A percentile compares a stretch with the other conserved stretches of the same genome.
Conservation (phyloP, 2,113 vertebrate genomes). For the Sigmodon hispidus region DNA sequence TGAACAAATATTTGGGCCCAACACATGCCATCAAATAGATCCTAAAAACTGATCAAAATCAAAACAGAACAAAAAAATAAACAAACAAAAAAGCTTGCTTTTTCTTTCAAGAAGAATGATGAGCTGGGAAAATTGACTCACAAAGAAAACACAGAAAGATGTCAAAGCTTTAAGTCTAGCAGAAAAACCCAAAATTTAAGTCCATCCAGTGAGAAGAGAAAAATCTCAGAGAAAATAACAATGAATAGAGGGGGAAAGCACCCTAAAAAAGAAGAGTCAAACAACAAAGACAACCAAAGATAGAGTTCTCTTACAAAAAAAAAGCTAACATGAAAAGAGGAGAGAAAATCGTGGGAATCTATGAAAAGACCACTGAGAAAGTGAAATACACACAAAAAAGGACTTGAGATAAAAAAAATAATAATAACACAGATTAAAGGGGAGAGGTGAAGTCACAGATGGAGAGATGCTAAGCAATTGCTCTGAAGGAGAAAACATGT, state of each 20-base stretch:
- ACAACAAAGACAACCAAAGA: slow-evolving; percentile 70
- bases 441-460: slow-evolving; percentile 44
- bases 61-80: neutral
- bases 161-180: slow-evolving; percentile 10
- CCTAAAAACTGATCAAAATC: neutral
- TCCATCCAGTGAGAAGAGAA: slow-evolving; percentile 40
- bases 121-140: neutral
- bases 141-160: neutral
- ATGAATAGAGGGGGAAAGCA: slow-evolving; percentile 49
- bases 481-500: neutral
- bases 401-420: slow-evolving; percentile 65
- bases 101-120: slow-evolving; percentile 63
- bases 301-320: neutral
- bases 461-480: slow-evolving; percentile 1
- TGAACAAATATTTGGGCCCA: slow-evolving; percentile 41
- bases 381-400: neutral
- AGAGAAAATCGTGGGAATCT: neutral
- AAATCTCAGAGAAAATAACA: slow-evolving; percentile 64
- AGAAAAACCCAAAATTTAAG: slow-evolving; percentile 64
- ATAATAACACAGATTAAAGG: slow-evolving; percentile 59
- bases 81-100: neutral
- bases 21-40: neutral
- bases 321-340: slow-evolving; percentile 47
- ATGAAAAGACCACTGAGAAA: slow-evolving; percentile 59
- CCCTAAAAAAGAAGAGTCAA: slow-evolving; percentile 50